Percentiles rank a stretch among this genome's conserved stretches.
These are phyloP conservation scores for Julus scandinavius DNA, from an alignment of 2,888 invertebrate species.

Conservation along the genomic window DNA sequence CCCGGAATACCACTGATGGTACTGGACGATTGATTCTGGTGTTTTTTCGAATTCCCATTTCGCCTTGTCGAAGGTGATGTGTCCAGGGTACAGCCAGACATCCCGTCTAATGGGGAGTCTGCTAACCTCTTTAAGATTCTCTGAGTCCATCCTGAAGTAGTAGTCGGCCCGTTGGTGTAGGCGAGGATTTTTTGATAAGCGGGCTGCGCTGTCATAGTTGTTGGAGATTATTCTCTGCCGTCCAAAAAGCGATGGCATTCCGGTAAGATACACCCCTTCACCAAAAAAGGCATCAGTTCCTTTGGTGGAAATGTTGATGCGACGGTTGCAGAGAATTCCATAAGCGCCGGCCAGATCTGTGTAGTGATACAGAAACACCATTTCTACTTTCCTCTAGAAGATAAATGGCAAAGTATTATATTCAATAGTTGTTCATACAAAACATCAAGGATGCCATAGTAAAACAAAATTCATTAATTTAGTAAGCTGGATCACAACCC, in stretches of 20 bases:
- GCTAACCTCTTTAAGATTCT: not conserved
- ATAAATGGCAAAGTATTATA: not conserved
- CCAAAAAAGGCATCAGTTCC: not conserved
- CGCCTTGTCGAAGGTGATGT: not conserved
- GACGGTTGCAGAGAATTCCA: not conserved
- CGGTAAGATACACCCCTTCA: not conserved
- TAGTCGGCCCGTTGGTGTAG: not conserved
- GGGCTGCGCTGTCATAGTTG: not conserved
- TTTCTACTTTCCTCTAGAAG: not conserved
- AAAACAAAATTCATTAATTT: too few relatives aligned
- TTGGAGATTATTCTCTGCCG: not conserved
- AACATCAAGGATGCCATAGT: too few relatives aligned
- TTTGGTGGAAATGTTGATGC: not conserved
- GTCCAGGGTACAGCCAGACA: not conserved
- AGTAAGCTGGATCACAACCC: too few relatives aligned
- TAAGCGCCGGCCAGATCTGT: not conserved
- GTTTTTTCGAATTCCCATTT: not conserved
- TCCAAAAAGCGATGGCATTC: not conserved
- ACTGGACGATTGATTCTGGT: not conserved
- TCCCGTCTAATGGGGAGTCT: not conserved
- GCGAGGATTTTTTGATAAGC: not conserved
- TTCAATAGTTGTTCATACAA: too few relatives aligned
- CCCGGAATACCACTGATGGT: not conserved
- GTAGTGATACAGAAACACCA: not conserved
- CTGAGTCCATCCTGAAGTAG: not conserved